phyloP scores from a whole-genome alignment of 2,797 vertebrate genomes.

The Zenarchopterus dispar region DNA sequence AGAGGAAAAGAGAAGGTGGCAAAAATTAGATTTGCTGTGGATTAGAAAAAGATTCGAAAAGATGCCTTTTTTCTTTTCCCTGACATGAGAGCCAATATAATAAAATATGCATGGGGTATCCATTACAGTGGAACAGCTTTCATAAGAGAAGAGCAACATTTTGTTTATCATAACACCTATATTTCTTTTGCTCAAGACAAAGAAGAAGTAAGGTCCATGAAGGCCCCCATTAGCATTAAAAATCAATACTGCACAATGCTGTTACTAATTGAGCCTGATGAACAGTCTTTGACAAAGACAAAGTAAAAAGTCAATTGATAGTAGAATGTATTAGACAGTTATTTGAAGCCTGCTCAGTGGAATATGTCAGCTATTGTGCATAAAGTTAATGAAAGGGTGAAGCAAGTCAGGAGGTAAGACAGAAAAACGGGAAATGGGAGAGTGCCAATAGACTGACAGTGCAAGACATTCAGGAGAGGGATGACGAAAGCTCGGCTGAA shows the following conservation, averaged over 20 bases:
- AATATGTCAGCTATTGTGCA: slow-evolving; percentile 41
- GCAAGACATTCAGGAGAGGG: slow-evolving; percentile 32
- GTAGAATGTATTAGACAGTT: slow-evolving; percentile 36
- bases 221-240: background rate
- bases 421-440: slow-evolving; percentile 56
- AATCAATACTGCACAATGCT: slow-evolving; percentile 10
- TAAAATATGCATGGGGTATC: slow-evolving; percentile 6
- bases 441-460: slow-evolving; percentile 41
- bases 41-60: slow-evolving; percentile 23
- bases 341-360: slow-evolving; percentile 38
- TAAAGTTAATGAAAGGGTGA: slow-evolving; percentile 56
- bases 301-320: slow-evolving; percentile 20
- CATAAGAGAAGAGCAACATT: slow-evolving; percentile 26
- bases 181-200: slow-evolving; percentile 43
- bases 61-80: background rate
- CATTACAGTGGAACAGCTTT: slow-evolving; percentile 27
- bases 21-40: slow-evolving; percentile 21
- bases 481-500: slow-evolving; percentile 63
- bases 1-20: slow-evolving; percentile 21
- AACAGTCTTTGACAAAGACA: slow-evolving; percentile 2
- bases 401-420: slow-evolving; percentile 47
- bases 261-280: slow-evolving; percentile 2
- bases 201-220: slow-evolving; percentile 10
- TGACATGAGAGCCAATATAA: slow-evolving; percentile 26
- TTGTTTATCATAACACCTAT: slow-evolving; percentile 27